Percentiles rank a stretch among this genome's conserved stretches.
These are phyloP conservation scores for Lophochroa leadbeateri DNA, from an alignment of 2,113 vertebrate genomes.

Conservation along the genomic window DNA sequence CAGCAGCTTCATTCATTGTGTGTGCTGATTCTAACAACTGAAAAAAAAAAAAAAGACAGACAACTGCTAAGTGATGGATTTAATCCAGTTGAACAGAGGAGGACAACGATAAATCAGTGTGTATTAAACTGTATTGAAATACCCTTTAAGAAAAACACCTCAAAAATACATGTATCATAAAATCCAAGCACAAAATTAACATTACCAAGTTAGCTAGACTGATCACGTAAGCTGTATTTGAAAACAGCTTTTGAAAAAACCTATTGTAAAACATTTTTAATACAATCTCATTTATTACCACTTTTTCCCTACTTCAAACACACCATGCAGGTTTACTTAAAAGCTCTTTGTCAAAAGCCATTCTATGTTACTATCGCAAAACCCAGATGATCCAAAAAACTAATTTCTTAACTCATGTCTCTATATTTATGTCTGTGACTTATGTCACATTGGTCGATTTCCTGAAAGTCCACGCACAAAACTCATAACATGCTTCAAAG, in stretches of 20 bases:
- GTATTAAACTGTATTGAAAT: background rate
- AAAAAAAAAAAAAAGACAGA: background rate
- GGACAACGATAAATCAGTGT: background rate
- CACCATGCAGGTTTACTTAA: rapidly evolving
- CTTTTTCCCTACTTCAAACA: background rate
- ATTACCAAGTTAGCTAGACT: background rate
- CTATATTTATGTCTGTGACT: background rate
- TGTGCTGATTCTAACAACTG: slow-evolving; percentile 82
- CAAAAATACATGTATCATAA: background rate
- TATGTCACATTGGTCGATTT: rapidly evolving
- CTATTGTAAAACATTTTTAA: background rate
- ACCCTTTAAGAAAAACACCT: background rate
- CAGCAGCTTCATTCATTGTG: slow-evolving; percentile 86
- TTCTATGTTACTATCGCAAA: background rate
- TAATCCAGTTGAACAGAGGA: background rate
- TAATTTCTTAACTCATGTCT: background rate
- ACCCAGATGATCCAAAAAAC: background rate
- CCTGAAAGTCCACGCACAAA: background rate
- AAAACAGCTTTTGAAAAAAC: background rate
- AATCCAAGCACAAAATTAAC: background rate
- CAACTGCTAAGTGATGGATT: background rate
- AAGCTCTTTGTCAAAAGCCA: background rate
- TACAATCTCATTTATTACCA: rapidly evolving
- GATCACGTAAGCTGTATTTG: background rate
- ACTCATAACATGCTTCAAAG: background rate